Evolutionary conservation across 2,797 vertebrate genomes (phyloP).

Genomic region (Halcyon chelicuti): DNA sequence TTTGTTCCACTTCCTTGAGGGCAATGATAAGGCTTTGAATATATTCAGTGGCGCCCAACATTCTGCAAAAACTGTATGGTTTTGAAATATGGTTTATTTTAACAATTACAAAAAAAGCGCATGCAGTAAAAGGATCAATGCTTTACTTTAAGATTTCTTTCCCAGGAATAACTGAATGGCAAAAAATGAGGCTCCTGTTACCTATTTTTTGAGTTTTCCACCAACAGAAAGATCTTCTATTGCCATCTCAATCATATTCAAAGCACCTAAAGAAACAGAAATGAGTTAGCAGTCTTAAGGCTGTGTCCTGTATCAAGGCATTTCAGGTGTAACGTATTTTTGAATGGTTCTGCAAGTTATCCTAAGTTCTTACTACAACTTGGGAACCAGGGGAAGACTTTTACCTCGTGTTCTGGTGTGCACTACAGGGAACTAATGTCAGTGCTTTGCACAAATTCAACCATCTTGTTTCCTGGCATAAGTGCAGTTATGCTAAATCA

Average conservation of each 20-base stretch:
- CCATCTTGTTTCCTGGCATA: neutral
- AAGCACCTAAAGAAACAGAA: neutral
- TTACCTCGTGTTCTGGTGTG: neutral
- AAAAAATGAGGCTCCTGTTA: neutral
- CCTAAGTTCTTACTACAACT: neutral
- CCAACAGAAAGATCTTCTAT: neutral
- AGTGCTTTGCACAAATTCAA: neutral
- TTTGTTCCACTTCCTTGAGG: neutral
- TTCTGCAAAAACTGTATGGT: neutral
- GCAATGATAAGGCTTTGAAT: neutral
- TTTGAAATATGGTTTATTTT: slow-evolving; percentile 26
- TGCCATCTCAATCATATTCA: neutral
- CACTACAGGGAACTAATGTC: neutral
- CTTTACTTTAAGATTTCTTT: neutral
- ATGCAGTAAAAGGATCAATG: neutral
- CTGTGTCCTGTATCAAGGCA: neutral
- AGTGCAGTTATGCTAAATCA: neutral
- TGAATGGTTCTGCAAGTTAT: neutral
- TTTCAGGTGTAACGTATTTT: neutral
- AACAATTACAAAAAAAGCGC: neutral
- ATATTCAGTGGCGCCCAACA: neutral
- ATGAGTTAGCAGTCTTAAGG: neutral
- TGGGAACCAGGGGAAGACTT: neutral
- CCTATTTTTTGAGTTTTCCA: neutral
- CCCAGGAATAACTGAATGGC: neutral